Percentiles rank a stretch among this genome's conserved stretches.
Conservation (phyloP, 1,140 invertebrate species). For the Nasonia vitripennis region DNA sequence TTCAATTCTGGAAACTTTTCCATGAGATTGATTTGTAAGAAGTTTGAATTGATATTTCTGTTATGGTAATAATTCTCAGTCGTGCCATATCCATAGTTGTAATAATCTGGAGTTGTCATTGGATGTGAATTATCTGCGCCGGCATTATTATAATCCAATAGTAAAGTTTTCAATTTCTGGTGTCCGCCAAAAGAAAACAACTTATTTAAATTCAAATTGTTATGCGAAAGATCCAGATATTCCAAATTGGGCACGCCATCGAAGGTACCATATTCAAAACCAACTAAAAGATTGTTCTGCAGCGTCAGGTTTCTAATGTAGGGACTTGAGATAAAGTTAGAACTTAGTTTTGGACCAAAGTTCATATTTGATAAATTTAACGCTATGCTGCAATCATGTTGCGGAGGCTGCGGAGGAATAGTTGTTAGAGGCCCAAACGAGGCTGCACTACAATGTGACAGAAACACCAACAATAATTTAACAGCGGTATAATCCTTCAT, state of each 20-base stretch:
- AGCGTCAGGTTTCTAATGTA: neutral
- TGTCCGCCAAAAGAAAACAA: neutral
- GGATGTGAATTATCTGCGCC: neutral
- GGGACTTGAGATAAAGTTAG: slow-evolving; percentile 12
- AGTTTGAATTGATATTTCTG: neutral
- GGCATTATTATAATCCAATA: slow-evolving; percentile 4
- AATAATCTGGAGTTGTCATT: too few relatives aligned
- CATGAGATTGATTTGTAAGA: neutral
- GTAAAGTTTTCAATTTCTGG: neutral
- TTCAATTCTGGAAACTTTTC: neutral
- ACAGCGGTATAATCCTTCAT: too few relatives aligned
- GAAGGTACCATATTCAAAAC: neutral
- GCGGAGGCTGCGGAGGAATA: too few relatives aligned
- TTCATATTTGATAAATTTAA: too few relatives aligned
- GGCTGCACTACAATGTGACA: too few relatives aligned
- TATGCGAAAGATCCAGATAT: slow-evolving; percentile 2
- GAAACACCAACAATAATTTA: too few relatives aligned
- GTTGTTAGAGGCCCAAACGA: too few relatives aligned
- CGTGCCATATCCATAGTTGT: neutral
- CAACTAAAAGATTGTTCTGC: neutral
- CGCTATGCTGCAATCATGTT: too few relatives aligned
- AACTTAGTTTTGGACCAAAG: slow-evolving; percentile 3
- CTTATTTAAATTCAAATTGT: neutral
- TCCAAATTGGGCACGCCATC: neutral
- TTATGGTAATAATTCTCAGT: neutral